Evolutionary conservation across 2,797 vertebrate genomes (phyloP).

Genomic region (Lates japonicus): DNA sequence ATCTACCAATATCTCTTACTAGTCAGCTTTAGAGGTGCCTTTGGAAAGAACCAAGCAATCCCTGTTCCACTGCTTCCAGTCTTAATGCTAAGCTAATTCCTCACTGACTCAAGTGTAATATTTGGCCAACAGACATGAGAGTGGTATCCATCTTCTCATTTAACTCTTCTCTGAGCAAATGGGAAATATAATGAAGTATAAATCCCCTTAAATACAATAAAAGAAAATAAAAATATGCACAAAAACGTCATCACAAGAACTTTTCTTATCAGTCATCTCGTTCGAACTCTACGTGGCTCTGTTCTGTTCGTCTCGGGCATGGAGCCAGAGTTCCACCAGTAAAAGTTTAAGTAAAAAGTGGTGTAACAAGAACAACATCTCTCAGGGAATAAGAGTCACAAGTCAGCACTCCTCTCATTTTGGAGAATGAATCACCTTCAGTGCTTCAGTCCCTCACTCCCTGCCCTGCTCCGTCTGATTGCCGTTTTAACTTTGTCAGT

Average conservation of each 20-base stretch:
- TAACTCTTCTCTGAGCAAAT: too few species aligned
- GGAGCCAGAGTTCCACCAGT: neutral
- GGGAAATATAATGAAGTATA: neutral
- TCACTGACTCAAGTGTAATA: too few species aligned
- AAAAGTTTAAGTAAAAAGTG: neutral
- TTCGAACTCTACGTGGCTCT: neutral
- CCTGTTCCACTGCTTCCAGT: too few species aligned
- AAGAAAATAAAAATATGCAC: neutral
- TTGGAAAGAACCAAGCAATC: too few species aligned
- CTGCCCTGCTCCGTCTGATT: conserved; percentile 36
- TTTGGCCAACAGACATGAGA: too few species aligned
- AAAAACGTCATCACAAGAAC: neutral
- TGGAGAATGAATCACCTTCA: conserved; percentile 51
- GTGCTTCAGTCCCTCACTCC: neutral
- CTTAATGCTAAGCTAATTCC: too few species aligned
- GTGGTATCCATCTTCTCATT: too few species aligned
- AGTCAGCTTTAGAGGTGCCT: too few species aligned
- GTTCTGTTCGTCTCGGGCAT: neutral
- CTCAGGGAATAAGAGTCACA: conserved; percentile 44
- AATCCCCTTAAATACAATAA: neutral
- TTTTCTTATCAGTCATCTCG: neutral
- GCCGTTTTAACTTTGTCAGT: conserved; percentile 46
- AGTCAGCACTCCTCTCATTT: conserved; percentile 42
- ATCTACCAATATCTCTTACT: too few species aligned
- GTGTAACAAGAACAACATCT: conserved; percentile 35